phyloP scores from a whole-genome alignment of 2,888 invertebrate genomes.

The Lapara coniferarum region DNA sequence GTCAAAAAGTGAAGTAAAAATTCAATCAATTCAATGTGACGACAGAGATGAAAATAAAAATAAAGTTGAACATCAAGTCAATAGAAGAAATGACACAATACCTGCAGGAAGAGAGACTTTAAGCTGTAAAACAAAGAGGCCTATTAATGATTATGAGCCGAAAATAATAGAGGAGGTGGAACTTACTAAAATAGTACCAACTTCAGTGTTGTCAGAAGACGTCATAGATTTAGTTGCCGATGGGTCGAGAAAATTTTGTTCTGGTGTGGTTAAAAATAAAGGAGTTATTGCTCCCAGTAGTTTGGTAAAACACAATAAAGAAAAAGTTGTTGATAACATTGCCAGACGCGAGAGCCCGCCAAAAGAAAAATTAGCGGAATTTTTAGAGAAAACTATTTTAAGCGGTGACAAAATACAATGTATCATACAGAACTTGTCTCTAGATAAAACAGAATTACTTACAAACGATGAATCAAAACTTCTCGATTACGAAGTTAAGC shows the following conservation, averaged over 20 bases:
- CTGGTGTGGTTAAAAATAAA: conserved; percentile 31
- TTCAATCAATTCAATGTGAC: conserved; percentile 34
- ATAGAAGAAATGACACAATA: not conserved
- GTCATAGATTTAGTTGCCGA: not conserved
- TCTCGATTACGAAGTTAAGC: conserved; percentile 37
- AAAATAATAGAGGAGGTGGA: not conserved
- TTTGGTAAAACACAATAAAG: conserved; percentile 51
- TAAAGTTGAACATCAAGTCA: conserved; percentile 25
- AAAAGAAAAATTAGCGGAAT: conserved; percentile 73
- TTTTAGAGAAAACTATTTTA: conserved; percentile 75
- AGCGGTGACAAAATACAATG: conserved; percentile 76
- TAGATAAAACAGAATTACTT: conserved; percentile 58
- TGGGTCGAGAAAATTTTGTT: conserved; percentile 19
- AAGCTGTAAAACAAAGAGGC: not conserved
- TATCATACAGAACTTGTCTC: conserved; percentile 73
- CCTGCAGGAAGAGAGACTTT: not conserved
- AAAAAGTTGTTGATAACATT: conserved; percentile 46
- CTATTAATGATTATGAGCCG: not conserved
- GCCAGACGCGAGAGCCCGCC: conserved; percentile 72
- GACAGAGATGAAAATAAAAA: conserved; percentile 27
- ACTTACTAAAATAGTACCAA: not conserved
- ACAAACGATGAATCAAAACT: conserved; percentile 40
- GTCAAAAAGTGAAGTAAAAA: conserved; percentile 40
- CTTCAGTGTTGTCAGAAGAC: not conserved
- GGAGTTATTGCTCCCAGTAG: conserved; percentile 46